These are phyloP conservation scores for Agrochola lychnidis DNA, from an alignment of 2,888 invertebrate species.

Conservation along the genomic window DNA sequence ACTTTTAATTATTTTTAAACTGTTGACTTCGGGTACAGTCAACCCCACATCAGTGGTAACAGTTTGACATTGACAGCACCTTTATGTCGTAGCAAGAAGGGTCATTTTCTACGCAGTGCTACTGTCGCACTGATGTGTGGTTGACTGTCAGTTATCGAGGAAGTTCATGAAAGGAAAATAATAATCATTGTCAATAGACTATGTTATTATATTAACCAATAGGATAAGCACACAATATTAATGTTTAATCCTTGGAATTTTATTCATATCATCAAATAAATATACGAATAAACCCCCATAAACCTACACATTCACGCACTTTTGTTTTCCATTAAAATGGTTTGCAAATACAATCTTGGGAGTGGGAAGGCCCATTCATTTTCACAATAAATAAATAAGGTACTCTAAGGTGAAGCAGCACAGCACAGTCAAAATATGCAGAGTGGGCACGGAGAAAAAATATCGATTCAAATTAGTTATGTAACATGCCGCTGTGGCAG, in stretches of 20 bases:
- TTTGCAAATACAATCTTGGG: background rate
- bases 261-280: background rate
- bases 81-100: background rate
- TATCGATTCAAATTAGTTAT: slow-evolving; percentile 65
- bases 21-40: background rate
- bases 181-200: background rate
- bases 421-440: slow-evolving; percentile 7
- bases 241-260: slow-evolving; percentile 9
- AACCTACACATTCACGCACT: slow-evolving; percentile 24
- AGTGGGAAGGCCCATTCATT: background rate
- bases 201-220: too few relatives aligned
- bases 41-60: background rate
- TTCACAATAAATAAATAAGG: background rate
- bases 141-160: background rate
- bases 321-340: slow-evolving; percentile 9
- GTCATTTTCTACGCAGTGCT: background rate
- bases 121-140: background rate
- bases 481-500: slow-evolving; percentile 56
- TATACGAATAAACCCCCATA: background rate
- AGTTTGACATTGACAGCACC: background rate
- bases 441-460: slow-evolving; percentile 31
- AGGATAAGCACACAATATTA: slow-evolving; percentile 12
- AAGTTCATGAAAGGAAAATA: slow-evolving; percentile 1
- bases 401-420: background rate
- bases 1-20: background rate